Evolutionary conservation across 64 coral and sea anemone genomes (phyloP), one percentile per base, ranked within the genome.

Genomic region (Platygyra sinensis): DNA sequence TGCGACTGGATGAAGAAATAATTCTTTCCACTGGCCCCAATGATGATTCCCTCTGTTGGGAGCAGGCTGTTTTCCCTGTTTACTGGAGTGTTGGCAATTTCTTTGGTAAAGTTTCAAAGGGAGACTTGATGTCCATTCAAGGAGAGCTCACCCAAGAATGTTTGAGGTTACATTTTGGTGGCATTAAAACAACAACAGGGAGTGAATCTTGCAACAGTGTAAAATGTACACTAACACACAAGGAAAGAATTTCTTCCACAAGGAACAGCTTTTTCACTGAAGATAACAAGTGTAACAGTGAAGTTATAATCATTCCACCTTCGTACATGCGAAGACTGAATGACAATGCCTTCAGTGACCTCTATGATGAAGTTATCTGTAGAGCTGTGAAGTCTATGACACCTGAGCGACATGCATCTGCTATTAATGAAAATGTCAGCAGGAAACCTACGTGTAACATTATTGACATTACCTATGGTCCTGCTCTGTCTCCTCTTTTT

Each of bases 1-100:
- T 99, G 52, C 89, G 75, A n/a, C 88, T 99, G 57, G 91, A 99
- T 72, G 78, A 95, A 29, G 84, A 95, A 20, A 90, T 82, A 15
- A 64, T 19, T 51, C 81, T 99, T 19, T 93, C 87, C 28, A 99
- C 94, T 72, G 91, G 87, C 6, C 97, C 97, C 14, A 46, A 94
- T 77, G 78, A 87, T 25, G 87, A 83, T 5, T 97, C 95, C n/a
- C 87, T 95, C 0, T 99, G 97, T 82, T 99, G 97, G 97, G 97
- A 99, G 69, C 97, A 99, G 69, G 97, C 97, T 50, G 72, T 99
- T 67, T 99, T 92, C 62, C 91, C 97, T 42, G 88, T 94, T 8
- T 89, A 88, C 75, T 80, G 55, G 0, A 62, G 33, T 79, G 8
- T 72, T 28, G 50, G n/a, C 12, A 10, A 86, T 84, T 85, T 67